phyloP scores from a whole-genome alignment of 2,888 invertebrate species.

The Clepsis dumicolana region DNA sequence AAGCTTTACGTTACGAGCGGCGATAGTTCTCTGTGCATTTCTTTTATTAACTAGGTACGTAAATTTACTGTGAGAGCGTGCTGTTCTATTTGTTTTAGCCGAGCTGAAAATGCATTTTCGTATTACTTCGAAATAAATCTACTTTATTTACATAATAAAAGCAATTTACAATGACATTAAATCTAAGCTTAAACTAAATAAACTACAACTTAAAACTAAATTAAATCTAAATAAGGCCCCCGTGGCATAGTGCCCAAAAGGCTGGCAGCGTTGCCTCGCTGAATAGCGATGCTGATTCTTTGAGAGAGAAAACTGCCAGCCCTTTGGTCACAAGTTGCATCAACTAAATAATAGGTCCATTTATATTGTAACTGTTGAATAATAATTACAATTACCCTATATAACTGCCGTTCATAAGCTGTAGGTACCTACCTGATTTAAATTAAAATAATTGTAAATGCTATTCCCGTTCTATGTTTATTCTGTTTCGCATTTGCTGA shows the following conservation, averaged over 20 bases:
- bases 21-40: conserved; percentile 8
- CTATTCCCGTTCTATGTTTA: not conserved
- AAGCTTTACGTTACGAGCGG: conserved; percentile 9
- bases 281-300: no score
- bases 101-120: not conserved
- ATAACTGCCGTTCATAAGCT: not conserved
- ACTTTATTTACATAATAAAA: no score
- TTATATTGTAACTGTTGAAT: not conserved
- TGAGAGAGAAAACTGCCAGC: no score
- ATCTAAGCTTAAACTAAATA: no score
- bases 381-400: not conserved
- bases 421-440: not conserved
- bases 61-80: not conserved
- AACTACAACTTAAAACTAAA: no score
- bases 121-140: not conserved
- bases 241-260: no score
- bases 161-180: no score
- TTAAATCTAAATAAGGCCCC: no score
- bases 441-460: not conserved
- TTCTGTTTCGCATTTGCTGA: not conserved
- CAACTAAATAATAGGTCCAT: not conserved
- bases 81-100: not conserved
- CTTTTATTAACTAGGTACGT: conserved; percentile 14
- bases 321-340: no score
- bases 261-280: no score